Conservation (phyloP, 2,797 vertebrate species). For the Malacoraja senta region DNA sequence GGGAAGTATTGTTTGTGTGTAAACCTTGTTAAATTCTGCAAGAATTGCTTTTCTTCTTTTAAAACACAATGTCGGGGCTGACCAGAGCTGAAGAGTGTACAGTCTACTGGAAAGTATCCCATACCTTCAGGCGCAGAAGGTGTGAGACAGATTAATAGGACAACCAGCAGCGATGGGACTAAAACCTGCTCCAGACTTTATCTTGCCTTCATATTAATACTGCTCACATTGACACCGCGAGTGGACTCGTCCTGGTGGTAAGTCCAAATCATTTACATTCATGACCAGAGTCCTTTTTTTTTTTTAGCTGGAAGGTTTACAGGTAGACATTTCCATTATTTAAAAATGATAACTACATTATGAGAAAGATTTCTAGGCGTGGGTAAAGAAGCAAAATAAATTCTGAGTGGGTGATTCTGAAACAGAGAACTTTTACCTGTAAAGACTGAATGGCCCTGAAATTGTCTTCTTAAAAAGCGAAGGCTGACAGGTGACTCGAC, state of each 20-base stretch:
- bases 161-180: conserved; percentile 49
- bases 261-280: conserved; percentile 49
- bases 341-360: not conserved
- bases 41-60: not conserved
- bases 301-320: not conserved
- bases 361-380: not conserved
- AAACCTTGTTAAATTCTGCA: conserved; percentile 7
- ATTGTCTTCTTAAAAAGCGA: not conserved
- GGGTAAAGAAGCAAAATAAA: not conserved
- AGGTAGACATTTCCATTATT: not conserved
- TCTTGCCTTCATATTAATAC: conserved; percentile 63
- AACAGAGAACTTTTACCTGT: not conserved
- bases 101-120: conserved; percentile 54
- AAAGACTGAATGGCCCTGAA: not conserved
- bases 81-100: conserved; percentile 59
- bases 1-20: conserved; percentile 18
- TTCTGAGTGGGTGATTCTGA: not conserved
- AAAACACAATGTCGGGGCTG: conserved; percentile 65
- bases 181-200: conserved; percentile 57
- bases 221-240: conserved; percentile 78
- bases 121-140: conserved; percentile 49
- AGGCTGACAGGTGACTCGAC: not conserved
- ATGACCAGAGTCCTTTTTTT: not conserved
- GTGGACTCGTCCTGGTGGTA: conserved; percentile 92
- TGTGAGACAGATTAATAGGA: conserved; percentile 48